Evolutionary conservation across 2,888 invertebrate genomes (phyloP).

Genomic region (Tetranychus piercei): DNA sequence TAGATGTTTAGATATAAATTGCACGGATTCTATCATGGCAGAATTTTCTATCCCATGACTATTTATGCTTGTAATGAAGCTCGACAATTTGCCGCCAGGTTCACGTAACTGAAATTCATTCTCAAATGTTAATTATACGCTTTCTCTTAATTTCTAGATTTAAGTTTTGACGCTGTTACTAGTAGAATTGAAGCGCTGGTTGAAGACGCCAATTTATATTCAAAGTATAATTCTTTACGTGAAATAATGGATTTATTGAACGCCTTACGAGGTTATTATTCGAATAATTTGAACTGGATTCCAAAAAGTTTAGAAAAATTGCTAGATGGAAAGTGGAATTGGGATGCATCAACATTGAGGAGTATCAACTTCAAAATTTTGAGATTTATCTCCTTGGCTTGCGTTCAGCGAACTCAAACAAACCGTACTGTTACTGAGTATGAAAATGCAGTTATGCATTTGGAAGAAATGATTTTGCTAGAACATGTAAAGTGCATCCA

Average conservation of each 20-base stretch:
- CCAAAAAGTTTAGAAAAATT: not conserved
- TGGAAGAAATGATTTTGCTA: not conserved
- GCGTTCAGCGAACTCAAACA: too few species aligned
- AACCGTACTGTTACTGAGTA: too few species aligned
- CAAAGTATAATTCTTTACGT: not conserved
- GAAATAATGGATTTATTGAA: not conserved
- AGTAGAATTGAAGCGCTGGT: not conserved
- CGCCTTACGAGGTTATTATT: not conserved
- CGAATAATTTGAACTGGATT: not conserved
- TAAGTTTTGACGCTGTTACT: not conserved
- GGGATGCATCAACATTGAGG: not conserved
- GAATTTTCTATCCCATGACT: not conserved
- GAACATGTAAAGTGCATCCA: not conserved
- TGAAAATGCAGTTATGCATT: not conserved
- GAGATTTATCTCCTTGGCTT: not conserved
- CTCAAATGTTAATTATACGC: too few species aligned
- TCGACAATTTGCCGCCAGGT: too few species aligned
- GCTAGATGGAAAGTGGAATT: not conserved
- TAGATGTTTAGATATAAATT: not conserved
- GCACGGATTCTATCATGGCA: not conserved
- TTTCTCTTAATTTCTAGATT: not conserved
- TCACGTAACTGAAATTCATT: too few species aligned
- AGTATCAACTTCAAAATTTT: not conserved
- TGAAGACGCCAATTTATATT: not conserved
- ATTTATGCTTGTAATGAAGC: too few species aligned